Percentiles rank a stretch among this genome's conserved stretches.
These are phyloP conservation scores for Cataglyphis albicans DNA, from an alignment of 2,888 invertebrate genomes.

Conservation along the genomic window DNA sequence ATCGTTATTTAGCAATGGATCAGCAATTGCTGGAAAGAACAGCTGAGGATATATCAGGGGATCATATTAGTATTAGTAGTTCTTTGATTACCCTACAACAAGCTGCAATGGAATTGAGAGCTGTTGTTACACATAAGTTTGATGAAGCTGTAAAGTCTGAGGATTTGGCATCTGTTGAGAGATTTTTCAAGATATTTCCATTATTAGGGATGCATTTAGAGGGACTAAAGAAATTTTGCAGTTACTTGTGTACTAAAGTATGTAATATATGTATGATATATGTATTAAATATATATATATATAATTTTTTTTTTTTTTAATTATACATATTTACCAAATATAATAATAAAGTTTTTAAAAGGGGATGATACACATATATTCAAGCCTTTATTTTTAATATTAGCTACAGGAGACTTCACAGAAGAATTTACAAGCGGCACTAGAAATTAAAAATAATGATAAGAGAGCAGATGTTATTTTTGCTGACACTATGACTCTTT, in stretches of 20 bases:
- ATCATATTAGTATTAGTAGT: slow-evolving; percentile 90
- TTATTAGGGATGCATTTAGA: slow-evolving; percentile 96
- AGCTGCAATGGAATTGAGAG: slow-evolving; percentile 91
- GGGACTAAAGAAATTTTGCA: slow-evolving; percentile 95
- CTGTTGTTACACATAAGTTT: slow-evolving; percentile 92
- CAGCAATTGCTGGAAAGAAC: slow-evolving; percentile 92
- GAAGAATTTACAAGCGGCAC: slow-evolving; percentile 90
- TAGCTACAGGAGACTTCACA: slow-evolving; percentile 90
- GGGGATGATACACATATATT: background rate
- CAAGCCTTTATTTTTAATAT: slow-evolving; percentile 1
- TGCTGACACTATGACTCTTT: slow-evolving; percentile 93
- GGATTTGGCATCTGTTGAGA: slow-evolving; percentile 95
- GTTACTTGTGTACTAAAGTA: slow-evolving; percentile 94
- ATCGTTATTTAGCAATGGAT: slow-evolving; percentile 97
- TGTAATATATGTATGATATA: slow-evolving; percentile 87
- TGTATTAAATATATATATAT: background rate
- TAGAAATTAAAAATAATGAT: slow-evolving; percentile 89
- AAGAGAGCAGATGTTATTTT: slow-evolving; percentile 92
- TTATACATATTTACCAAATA: slow-evolving; percentile 20
- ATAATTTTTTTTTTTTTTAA: slow-evolving; percentile 13
- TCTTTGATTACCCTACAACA: slow-evolving; percentile 91
- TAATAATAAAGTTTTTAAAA: background rate
- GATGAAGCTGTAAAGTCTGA: slow-evolving; percentile 96
- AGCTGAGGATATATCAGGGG: slow-evolving; percentile 91
- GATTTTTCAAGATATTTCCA: slow-evolving; percentile 99